These are phyloP conservation scores for Drosophila tani DNA, from an alignment of 1,140 invertebrate species.

Conservation along the genomic window DNA sequence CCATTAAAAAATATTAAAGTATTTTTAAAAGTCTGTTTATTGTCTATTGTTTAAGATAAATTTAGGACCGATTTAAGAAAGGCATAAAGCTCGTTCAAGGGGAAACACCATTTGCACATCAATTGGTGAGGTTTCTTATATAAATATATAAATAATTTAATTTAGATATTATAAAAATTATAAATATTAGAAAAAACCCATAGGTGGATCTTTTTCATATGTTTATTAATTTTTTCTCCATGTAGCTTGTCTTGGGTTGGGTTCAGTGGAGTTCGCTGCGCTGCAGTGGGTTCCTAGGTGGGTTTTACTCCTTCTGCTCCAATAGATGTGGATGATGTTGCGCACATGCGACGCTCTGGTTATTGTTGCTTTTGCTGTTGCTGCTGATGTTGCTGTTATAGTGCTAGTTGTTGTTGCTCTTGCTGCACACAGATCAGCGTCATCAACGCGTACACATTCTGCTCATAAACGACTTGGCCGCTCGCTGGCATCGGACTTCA, in stretches of 20 bases:
- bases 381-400: neutral
- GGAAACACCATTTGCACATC: no score
- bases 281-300: conserved; percentile 61
- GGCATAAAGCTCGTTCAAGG: no score
- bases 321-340: conserved; percentile 70
- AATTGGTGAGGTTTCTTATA: no score
- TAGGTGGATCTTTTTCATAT: neutral
- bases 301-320: conserved; percentile 73
- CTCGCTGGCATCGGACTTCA: conserved; percentile 69
- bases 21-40: no score
- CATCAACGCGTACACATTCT: conserved; percentile 74
- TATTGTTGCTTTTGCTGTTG: conserved; percentile 20
- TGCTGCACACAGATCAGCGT: conserved; percentile 65
- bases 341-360: conserved; percentile 62
- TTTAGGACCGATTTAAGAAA: no score
- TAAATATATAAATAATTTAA: no score
- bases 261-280: conserved; percentile 53
- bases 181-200: no score
- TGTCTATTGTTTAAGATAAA: no score
- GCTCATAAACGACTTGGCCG: conserved; percentile 67
- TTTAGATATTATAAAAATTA: no score
- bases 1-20: no score
- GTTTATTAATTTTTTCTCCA: neutral
- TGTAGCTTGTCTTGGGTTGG: conserved; percentile 27
- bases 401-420: conserved; percentile 36